These are phyloP conservation scores for Nyctalus aviator DNA, from an alignment of 2,797 vertebrate species.

Conservation along the genomic window DNA sequence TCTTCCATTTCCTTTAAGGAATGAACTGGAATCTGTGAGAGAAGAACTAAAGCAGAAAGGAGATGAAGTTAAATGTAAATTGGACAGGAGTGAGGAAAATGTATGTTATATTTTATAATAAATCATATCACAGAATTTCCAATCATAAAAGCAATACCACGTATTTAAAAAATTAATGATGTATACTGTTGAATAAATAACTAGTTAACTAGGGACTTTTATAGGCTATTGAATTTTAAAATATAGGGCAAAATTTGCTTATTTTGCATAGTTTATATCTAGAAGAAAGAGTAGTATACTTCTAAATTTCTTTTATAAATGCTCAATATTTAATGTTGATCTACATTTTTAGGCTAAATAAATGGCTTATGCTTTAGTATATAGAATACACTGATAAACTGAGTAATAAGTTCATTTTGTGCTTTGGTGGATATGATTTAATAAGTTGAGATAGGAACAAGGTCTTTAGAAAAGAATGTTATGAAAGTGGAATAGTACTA, in stretches of 20 bases:
- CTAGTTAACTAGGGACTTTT: background rate
- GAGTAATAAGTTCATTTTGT: background rate
- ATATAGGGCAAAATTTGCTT: background rate
- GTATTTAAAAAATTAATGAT: background rate
- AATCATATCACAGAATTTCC: constrained; percentile 39
- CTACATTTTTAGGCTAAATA: constrained; percentile 44
- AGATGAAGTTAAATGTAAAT: constrained; percentile 88
- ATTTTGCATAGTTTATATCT: constrained; percentile 55
- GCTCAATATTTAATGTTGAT: constrained; percentile 19
- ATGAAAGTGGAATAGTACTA: no score
- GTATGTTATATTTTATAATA: constrained; percentile 85
- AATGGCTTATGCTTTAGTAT: background rate
- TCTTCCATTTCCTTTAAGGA: constrained; percentile 85
- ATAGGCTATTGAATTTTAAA: constrained; percentile 38
- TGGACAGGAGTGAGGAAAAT: constrained; percentile 90
- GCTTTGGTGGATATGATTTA: background rate
- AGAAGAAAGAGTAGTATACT: constrained; percentile 17
- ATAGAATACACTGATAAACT: background rate
- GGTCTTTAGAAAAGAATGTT: background rate
- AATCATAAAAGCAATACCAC: constrained; percentile 23
- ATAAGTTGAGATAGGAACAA: background rate
- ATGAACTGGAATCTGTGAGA: constrained; percentile 88
- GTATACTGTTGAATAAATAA: background rate
- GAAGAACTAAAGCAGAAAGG: constrained; percentile 87
- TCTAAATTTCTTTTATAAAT: constrained; percentile 40